These are phyloP conservation scores for Cerceris rybyensis DNA, from an alignment of 2,888 invertebrate genomes.

Conservation along the genomic window DNA sequence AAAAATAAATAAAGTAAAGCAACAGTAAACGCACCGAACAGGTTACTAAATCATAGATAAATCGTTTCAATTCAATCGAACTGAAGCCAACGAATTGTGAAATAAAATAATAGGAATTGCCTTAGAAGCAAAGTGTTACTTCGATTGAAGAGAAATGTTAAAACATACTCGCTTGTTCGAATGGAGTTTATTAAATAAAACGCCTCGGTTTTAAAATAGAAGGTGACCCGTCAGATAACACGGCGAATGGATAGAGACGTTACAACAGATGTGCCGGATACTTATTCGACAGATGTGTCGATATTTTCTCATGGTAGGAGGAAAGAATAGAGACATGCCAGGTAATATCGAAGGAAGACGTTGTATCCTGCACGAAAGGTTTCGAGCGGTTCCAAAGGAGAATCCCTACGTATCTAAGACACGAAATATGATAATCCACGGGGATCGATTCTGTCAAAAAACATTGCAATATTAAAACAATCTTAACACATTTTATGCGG, in stretches of 20 bases:
- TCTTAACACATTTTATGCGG: no score
- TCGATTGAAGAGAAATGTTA: no score
- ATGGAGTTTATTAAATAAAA: constrained; percentile 36
- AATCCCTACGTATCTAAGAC: constrained; percentile 48
- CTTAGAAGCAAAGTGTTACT: no score
- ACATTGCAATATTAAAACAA: no score
- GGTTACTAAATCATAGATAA: no score
- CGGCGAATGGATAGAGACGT: constrained; percentile 58
- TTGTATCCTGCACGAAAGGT: constrained; percentile 39
- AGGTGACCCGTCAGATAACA: constrained; percentile 40
- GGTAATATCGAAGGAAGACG: constrained; percentile 68
- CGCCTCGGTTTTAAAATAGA: constrained; percentile 17
- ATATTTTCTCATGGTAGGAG: constrained; percentile 69
- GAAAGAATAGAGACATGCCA: constrained; percentile 62
- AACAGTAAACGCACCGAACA: no score
- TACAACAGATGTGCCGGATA: constrained; percentile 75
- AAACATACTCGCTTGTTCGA: background rate
- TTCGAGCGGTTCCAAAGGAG: constrained; percentile 35
- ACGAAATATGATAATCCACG: constrained; percentile 62
- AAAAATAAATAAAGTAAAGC: no score
- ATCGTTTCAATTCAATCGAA: no score
- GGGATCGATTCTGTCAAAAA: background rate
- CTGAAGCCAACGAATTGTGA: no score
- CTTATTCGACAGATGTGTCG: constrained; percentile 78
- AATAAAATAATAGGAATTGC: no score